Base-by-base conservation (phyloP, 2,888 invertebrate genomes). In the Galerucella pusilla region DNA sequence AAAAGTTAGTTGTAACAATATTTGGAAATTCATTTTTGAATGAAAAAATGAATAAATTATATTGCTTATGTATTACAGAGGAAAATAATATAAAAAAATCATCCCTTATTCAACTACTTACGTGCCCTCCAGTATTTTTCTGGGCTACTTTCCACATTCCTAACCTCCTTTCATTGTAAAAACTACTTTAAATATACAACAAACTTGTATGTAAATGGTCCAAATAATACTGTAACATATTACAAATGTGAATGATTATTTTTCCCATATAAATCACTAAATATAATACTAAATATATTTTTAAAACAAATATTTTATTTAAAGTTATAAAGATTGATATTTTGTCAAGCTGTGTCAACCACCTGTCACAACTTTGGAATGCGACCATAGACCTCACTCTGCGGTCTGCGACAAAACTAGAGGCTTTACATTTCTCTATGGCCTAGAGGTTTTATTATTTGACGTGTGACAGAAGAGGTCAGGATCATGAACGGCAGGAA, bases 71-170 rank as follows among this genome's bases (percentile, higher is more conserved):
- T 57, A 57, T 16, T 57, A 20, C 16, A 7, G 3, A 57, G n/a
- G 10, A 20, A 57, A 57, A 20, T 14, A 14, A 7, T 16, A 57
- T 57, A 57, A 61, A 64, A 35, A 69, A 73, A 79, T 77, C 75
- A 78, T 73, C 66, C 72, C 72, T 20, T 66, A 60, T 70, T 76
- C 73, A 71, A 75, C 76, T 80, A 84, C 85, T 81, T 83, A 86
- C 86, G 84, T 86, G 85, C 80, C 80, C 81, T 81, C 79, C 79
- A 85, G 80, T 82, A 85, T 83, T 86, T 83, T 79, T 80, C 82
- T 86, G 86, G 86, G 84, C 86, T 81, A 86, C 82, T 85, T 85
- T 85, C 86, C 85, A 81, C 86, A 87, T 87, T 87, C 87, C 85
- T 87, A 87, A 87, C 87, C 87, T 86, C 86, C 86, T 84, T 85